Percentiles rank a stretch among this genome's conserved stretches.
phyloP scores from a whole-genome alignment of 2,888 invertebrate species.

The Stictocephala bisonia region DNA sequence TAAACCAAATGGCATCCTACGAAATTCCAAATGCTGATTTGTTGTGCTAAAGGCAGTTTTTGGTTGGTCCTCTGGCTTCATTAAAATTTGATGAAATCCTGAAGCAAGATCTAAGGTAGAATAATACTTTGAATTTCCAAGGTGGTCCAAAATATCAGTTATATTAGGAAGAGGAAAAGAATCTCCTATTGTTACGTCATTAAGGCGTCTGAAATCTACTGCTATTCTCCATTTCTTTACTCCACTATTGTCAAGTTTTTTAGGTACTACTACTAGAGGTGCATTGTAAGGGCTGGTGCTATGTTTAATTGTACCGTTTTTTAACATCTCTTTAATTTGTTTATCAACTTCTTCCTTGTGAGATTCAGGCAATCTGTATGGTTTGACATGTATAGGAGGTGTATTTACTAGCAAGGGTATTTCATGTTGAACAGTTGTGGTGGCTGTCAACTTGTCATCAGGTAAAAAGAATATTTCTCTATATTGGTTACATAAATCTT shows the following conservation, averaged over 20 bases:
- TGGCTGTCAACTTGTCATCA: constrained; percentile 10
- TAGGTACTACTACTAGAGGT: constrained; percentile 20
- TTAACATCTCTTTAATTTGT: constrained; percentile 8
- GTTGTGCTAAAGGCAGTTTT: constrained; percentile 62
- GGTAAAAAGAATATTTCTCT: constrained; percentile 14
- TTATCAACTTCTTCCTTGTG: constrained; percentile 1
- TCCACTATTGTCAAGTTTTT: constrained; percentile 24
- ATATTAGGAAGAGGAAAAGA: constrained; percentile 21
- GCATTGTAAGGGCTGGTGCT: constrained; percentile 3
- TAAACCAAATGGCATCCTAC: constrained; percentile 61
- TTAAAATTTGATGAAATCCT: constrained; percentile 59
- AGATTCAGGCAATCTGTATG: background rate
- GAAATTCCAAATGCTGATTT: constrained; percentile 59
- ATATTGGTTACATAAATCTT: too few relatives aligned
- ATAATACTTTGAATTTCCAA: constrained; percentile 26
- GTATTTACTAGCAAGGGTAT: background rate
- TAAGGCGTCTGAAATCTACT: constrained; percentile 24
- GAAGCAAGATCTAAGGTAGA: constrained; percentile 17
- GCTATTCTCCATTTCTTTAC: background rate
- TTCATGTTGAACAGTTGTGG: constrained; percentile 13
- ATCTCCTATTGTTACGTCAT: constrained; percentile 28
- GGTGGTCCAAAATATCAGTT: constrained; percentile 3
- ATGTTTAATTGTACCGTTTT: background rate
- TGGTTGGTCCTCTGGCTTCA: constrained; percentile 56
- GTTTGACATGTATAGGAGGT: background rate